phyloP scores from a whole-genome alignment of 2,888 invertebrate genomes.

The Andrena chrysosceles region DNA sequence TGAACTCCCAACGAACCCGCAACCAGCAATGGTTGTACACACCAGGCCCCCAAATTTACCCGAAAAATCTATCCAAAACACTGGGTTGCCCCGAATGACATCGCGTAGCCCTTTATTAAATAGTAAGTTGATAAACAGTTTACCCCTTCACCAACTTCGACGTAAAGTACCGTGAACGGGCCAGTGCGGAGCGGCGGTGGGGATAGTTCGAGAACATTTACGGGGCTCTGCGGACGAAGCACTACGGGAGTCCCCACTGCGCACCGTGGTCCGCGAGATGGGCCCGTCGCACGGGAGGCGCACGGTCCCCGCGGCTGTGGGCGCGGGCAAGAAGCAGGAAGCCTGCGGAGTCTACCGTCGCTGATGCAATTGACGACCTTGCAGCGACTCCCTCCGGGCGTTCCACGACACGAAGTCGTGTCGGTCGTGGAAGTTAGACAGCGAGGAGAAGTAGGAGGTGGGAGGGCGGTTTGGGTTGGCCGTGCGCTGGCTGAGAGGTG shows the following conservation, averaged over 20 bases:
- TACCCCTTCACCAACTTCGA: too few species aligned
- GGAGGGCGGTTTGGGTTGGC: constrained; percentile 18
- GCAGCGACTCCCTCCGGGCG: constrained; percentile 58
- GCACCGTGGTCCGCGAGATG: background rate
- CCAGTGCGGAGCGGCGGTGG: too few species aligned
- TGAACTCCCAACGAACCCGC: too few species aligned
- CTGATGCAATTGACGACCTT: constrained; percentile 69
- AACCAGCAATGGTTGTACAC: too few species aligned
- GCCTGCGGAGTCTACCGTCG: constrained; percentile 43
- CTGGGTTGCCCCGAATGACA: too few species aligned
- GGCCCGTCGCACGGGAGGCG: background rate
- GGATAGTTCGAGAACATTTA: too few species aligned
- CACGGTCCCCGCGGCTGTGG: background rate
- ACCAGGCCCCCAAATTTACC: too few species aligned
- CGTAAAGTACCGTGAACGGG: too few species aligned
- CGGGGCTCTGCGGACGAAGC: too few species aligned
- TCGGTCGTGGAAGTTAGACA: constrained; percentile 40
- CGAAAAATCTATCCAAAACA: too few species aligned
- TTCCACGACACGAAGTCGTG: constrained; percentile 72
- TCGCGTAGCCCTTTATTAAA: too few species aligned
- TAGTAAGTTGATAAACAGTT: too few species aligned
- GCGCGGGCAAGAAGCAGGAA: constrained; percentile 46
- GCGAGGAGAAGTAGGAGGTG: constrained; percentile 4
- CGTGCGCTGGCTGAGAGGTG: constrained; percentile 22
- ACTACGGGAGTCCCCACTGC: background rate